Evolutionary conservation across 2,113 vertebrate species (phyloP), one percentile per base, ranked within the genome.

Genomic region (Ophthalmotilapia sp.): DNA sequence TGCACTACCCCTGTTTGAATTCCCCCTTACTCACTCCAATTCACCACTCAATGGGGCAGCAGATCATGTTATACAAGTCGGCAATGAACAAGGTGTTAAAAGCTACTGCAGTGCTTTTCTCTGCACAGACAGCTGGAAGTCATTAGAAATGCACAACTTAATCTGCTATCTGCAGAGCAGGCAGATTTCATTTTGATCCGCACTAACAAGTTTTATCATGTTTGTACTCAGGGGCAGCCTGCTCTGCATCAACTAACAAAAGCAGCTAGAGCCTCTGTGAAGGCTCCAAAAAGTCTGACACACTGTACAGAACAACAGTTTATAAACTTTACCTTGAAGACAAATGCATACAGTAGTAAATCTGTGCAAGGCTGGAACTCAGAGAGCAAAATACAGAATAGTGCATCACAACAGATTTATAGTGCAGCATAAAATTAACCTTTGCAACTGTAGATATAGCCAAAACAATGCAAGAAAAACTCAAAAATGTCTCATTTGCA

Each of bases 141-240:
- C 47, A 60, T 93, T 79, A 88, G 60, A 91, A 89, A 84, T 80
- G 83, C 75, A 82, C 85, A 83, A 13, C 23, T 80, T 65, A 73
- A 77, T 86, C 87, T 87, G 68, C n/a, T 84, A 84, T 90, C 86
- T 80, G 81, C 58, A 42, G 75, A 89, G 56, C 42, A 81, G 54
- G 73, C 75, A 83, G 73, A 89, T 86, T 87, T 90, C 38, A 77
- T 29, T 89, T 91, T 88, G 55, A 92, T 93, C 75, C 60, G 51
- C 60, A 56, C 55, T 14, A 84, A 93, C 88, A 90, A 70, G 93
- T 92, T 92, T 65, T 81, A 90, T 95, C 91, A 90, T 88, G 93
- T 90, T 90, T 75, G 81, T 47, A n/a, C 83, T 90, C 82, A 15
- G 54, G n/a, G 82, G 56, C 49, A 82, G 80, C n/a, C 79, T 83